Evolutionary conservation across 2,797 vertebrate species (phyloP).

Genomic region (Leptoclinus maculatus): DNA sequence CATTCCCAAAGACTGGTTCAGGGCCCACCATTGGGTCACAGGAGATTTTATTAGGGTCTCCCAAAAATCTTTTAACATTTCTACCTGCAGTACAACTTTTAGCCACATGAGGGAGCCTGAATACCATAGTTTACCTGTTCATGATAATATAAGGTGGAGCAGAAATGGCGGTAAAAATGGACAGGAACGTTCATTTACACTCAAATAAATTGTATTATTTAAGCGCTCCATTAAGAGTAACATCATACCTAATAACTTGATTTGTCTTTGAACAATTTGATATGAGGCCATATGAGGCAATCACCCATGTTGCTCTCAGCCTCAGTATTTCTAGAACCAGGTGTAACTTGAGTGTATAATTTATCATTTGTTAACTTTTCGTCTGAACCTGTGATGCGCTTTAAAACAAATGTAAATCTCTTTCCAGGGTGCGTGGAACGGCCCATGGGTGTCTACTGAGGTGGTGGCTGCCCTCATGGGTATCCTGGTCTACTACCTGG

Average conservation of each 20-base stretch:
- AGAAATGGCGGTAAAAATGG: no score
- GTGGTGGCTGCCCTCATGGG: slow-evolving; percentile 90
- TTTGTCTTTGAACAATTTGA: not conserved
- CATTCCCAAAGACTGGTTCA: not conserved
- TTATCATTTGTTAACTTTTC: not conserved
- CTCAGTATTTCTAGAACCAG: not conserved
- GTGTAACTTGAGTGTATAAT: not conserved
- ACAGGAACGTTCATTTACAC: no score
- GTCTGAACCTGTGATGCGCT: not conserved
- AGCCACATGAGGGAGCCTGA: not conserved
- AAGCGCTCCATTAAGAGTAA: not conserved
- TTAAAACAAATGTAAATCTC: not conserved
- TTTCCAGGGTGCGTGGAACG: slow-evolving; percentile 89
- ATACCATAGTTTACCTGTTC: not conserved
- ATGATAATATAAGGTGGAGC: no score
- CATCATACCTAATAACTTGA: not conserved
- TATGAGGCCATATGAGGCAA: not conserved
- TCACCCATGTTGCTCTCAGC: not conserved
- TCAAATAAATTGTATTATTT: no score
- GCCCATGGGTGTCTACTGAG: slow-evolving; percentile 94
- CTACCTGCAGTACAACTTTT: not conserved
- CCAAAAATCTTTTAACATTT: not conserved
- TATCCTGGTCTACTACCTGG: slow-evolving; percentile 90
- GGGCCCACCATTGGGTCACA: not conserved
- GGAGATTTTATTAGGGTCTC: not conserved